Conservation (phyloP, 1,140 invertebrate species). For the Sycophila sp. region DNA sequence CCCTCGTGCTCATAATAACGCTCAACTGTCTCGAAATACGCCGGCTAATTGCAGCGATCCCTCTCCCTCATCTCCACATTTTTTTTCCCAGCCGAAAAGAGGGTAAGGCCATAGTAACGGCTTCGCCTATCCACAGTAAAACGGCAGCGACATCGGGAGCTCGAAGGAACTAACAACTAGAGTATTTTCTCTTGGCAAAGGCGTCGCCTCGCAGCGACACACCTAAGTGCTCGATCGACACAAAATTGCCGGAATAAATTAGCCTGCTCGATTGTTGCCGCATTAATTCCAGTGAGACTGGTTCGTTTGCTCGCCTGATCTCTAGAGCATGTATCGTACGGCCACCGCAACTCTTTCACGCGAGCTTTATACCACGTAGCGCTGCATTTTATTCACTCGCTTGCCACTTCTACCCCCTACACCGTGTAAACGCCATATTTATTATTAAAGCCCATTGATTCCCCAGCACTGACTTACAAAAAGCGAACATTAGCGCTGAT, state of each 20-base stretch:
- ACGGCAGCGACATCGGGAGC: neutral
- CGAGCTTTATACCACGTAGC: neutral
- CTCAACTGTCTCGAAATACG: constrained; percentile 15
- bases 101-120: constrained; percentile 22
- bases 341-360: neutral
- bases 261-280: neutral
- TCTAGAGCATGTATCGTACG: neutral
- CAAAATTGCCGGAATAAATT: constrained; percentile 13
- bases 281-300: neutral
- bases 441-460: neutral
- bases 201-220: neutral
- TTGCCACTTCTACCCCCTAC: neutral
- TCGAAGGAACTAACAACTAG: neutral
- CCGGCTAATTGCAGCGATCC: constrained; percentile 5
- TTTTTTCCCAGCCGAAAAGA: neutral
- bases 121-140: neutral
- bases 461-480: neutral
- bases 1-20: constrained; percentile 18
- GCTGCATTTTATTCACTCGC: neutral
- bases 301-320: neutral
- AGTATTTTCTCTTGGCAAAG: neutral
- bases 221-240: neutral
- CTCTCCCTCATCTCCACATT: neutral
- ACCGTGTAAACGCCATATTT: too few species aligned
- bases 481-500: constrained; percentile 4